Evolutionary conservation across 2,113 vertebrate genomes (phyloP).

Genomic region (Bucco capensis): DNA sequence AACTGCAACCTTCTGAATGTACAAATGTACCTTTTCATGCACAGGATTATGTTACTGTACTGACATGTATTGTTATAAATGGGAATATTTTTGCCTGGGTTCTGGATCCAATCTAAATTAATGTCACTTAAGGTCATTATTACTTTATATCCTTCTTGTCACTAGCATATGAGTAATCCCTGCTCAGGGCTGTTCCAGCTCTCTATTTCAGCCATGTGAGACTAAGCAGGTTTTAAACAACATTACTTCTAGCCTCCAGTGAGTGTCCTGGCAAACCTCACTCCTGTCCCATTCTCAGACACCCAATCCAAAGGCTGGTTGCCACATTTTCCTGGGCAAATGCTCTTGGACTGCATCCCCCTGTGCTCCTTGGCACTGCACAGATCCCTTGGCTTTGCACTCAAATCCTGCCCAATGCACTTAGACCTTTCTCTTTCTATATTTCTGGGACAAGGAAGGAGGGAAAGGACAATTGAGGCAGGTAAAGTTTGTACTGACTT

Average conservation of each 20-base stretch:
- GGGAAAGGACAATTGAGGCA: not conserved
- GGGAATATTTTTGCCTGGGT: not conserved
- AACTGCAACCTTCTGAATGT: not conserved
- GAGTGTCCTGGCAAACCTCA: not conserved
- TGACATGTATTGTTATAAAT: not conserved
- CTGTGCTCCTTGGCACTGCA: not conserved
- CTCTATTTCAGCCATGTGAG: not conserved
- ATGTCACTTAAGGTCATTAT: not conserved
- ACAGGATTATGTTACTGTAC: not conserved
- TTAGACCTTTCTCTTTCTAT: not conserved
- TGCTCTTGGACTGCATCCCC: not conserved
- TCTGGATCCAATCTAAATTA: not conserved
- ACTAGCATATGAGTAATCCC: not conserved
- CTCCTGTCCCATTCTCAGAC: not conserved
- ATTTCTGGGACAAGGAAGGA: not conserved
- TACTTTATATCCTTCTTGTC: not conserved
- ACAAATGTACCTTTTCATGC: not conserved
- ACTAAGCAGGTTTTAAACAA: not conserved
- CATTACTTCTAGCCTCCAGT: not conserved
- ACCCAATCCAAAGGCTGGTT: not conserved
- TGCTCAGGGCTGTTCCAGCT: not conserved
- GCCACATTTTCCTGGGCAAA: not conserved
- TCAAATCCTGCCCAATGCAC: not conserved
- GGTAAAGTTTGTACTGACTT: not conserved
- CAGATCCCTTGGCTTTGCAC: not conserved